Base-by-base conservation (phyloP, 2,888 invertebrate genomes). In the Hemicrepidius hirtus region DNA sequence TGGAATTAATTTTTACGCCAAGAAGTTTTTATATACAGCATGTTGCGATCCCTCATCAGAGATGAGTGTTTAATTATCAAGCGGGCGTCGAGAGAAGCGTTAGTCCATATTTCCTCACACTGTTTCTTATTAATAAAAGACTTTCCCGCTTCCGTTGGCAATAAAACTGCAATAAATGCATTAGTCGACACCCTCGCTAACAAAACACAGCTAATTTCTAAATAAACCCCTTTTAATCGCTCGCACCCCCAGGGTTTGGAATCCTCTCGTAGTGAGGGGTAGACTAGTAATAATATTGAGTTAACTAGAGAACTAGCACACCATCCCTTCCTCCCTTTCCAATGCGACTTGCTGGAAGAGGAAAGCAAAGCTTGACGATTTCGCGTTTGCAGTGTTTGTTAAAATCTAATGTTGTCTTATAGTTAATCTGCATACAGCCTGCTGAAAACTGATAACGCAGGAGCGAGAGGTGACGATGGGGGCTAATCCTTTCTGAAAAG, bases 161-260 rank as follows among this genome's bases (percentile, higher is more conserved):
- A 71, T 70, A 68, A 74, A 77, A 75, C 68, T 75, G 73, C 74
- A 76, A 78, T 76, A 77, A 78, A 77, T 78, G 75, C 75, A 78
- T 77, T 78, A 76, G 74, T 68, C 69, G 73, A 73, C 75, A 76
- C 76, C 76, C 75, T 74, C 73, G 74, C 75, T 74, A 75, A 77
- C 75, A 77, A 78, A 78, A 78, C 75, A 77, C 71, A 63, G 73
- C 77, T 77, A 77, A 77, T 78, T 78, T 77, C 75, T 71, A 76
- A 78, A 78, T 78, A 77, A 78, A 76, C 77, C 76, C 75, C 73
- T 74, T 76, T 75, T 78, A 78, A 78, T 78, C 74, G 76, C 59
- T 73, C 63, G 66, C 74, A 72, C 75, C 75, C 63, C 50, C 46
- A 71, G 75, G 75, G 73, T 46, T n/a, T 74, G 35, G 62, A 66